Percentiles rank a stretch among this genome's conserved stretches.
Conservation (phyloP, 2,888 invertebrate genomes). For the Drosophila limbata region DNA sequence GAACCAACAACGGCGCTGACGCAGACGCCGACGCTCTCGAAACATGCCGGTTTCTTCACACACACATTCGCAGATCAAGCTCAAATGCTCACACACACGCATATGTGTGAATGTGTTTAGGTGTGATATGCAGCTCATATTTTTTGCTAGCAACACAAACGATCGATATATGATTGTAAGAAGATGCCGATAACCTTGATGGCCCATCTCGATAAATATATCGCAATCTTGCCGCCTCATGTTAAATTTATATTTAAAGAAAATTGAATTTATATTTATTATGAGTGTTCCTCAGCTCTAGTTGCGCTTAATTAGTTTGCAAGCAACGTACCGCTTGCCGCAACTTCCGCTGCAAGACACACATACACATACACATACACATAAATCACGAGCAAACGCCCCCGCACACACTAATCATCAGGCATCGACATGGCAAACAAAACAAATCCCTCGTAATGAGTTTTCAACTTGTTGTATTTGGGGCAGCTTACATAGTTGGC, state of each 20-base stretch:
- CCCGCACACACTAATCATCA: constrained; percentile 45
- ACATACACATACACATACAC: constrained; percentile 10
- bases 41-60: constrained; percentile 55
- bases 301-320: constrained; percentile 68
- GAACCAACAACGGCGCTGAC: constrained; percentile 27
- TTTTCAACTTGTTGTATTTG: constrained; percentile 75
- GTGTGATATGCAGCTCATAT: constrained; percentile 27
- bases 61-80: constrained; percentile 34
- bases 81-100: constrained; percentile 12
- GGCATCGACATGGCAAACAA: constrained; percentile 54
- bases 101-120: constrained; percentile 1
- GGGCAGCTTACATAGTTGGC: constrained; percentile 60
- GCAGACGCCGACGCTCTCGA: constrained; percentile 55
- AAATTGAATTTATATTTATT: too few relatives aligned
- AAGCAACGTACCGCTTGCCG: constrained; percentile 39
- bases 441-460: constrained; percentile 62
- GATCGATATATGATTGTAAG: constrained; percentile 18
- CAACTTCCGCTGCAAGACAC: constrained; percentile 68
- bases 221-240: not conserved
- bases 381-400: constrained; percentile 44
- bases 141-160: constrained; percentile 22
- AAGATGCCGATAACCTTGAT: constrained; percentile 26
- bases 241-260: constrained; percentile 4
- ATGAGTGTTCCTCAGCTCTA: constrained; percentile 23
- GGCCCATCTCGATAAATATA: constrained; percentile 40